Evolutionary conservation across 1,140 invertebrate genomes (phyloP).

Genomic region (Acromyrmex echinatior): DNA sequence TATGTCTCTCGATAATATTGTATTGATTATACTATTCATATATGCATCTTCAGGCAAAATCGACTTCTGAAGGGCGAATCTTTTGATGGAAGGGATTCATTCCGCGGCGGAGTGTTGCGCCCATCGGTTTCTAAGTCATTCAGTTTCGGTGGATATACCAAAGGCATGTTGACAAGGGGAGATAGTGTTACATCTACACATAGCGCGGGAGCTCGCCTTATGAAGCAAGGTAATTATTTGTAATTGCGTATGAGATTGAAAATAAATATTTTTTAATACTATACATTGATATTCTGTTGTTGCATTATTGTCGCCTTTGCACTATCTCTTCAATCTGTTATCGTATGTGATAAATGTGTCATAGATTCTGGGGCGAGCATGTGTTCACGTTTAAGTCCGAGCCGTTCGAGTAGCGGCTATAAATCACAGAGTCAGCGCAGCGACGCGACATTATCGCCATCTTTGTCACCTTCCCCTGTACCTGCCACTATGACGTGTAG

Average conservation of each 20-base stretch:
- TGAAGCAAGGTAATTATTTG: slow-evolving; percentile 90
- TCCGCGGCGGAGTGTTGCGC: slow-evolving; percentile 86
- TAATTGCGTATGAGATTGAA: background rate
- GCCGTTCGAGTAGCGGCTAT: slow-evolving; percentile 91
- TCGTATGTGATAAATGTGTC: slow-evolving; percentile 36
- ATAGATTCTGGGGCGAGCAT: slow-evolving; percentile 91
- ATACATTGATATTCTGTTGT: background rate
- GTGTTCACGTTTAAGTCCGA: slow-evolving; percentile 91
- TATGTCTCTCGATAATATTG: background rate
- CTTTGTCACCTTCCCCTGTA: slow-evolving; percentile 90
- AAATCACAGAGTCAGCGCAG: slow-evolving; percentile 92
- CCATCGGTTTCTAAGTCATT: slow-evolving; percentile 93
- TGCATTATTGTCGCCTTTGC: background rate
- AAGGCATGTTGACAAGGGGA: slow-evolving; percentile 86
- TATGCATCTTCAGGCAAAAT: slow-evolving; percentile 76
- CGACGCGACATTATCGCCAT: slow-evolving; percentile 89
- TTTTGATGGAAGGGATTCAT: slow-evolving; percentile 86
- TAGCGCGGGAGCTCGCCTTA: slow-evolving; percentile 88
- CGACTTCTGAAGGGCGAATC: slow-evolving; percentile 88
- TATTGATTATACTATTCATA: background rate
- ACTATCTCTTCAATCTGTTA: background rate
- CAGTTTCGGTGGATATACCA: slow-evolving; percentile 94
- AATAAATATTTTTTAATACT: background rate
- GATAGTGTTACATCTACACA: slow-evolving; percentile 87
- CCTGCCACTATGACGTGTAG: slow-evolving; percentile 80